Evolutionary conservation across 2,113 vertebrate genomes (phyloP).

Genomic region (Catagonus wagneri): DNA sequence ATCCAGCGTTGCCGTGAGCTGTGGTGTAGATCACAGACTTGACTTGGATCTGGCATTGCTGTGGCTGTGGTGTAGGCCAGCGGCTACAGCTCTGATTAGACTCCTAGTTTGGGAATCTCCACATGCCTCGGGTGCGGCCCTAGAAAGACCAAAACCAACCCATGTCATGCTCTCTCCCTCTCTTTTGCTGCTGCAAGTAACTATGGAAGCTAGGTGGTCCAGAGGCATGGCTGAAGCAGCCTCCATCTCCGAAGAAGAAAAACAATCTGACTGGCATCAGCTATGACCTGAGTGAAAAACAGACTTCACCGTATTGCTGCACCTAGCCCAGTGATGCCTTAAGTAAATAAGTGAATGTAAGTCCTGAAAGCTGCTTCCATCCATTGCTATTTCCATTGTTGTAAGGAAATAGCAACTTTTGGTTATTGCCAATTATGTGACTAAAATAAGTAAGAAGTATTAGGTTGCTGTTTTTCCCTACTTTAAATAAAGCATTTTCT

Average conservation of each 20-base stretch:
- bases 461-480: not conserved
- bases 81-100: too few species aligned
- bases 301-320: not conserved
- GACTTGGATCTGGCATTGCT: too few species aligned
- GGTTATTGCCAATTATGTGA: not conserved
- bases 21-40: too few species aligned
- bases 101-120: too few species aligned
- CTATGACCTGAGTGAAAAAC: not conserved
- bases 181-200: not conserved
- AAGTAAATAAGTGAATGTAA: not conserved
- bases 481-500: not conserved
- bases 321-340: not conserved
- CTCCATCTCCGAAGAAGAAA: not conserved
- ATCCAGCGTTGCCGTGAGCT: too few species aligned
- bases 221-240: not conserved
- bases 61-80: too few species aligned
- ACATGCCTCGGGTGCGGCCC: too few species aligned
- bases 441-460: not conserved
- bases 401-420: not conserved
- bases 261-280: not conserved
- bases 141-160: too few species aligned
- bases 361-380: not conserved
- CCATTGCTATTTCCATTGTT: not conserved
- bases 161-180: accelerated
- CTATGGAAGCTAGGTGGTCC: not conserved